Evolutionary conservation across 2,888 invertebrate genomes (phyloP), one percentile per base, ranked within the genome.

Genomic region (Hemistola chrysoprasaria): DNA sequence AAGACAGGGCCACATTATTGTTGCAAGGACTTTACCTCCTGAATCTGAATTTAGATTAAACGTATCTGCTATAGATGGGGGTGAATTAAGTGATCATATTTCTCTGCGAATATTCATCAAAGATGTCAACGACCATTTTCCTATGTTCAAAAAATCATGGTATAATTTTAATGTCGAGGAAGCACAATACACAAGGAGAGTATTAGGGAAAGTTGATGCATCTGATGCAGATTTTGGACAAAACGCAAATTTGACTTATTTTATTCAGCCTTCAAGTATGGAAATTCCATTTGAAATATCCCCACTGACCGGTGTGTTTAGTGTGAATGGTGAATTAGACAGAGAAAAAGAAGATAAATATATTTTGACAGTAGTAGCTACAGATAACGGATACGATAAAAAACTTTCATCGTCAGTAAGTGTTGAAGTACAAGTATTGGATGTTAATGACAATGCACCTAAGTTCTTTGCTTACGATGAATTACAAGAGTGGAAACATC

Each of bases 61-160:
- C 58, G 88, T 96, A 2, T 92, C 94, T 0, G 96, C 95, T 0
- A 85, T 90, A 8, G 97, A 97, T 70, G 91, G 92, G 0, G 95
- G 94, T 2, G 94, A 93, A 1, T 75, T 96, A 1, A 91, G 90
- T 53, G 95, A 95, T 54, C 90, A 90, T 34, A 90, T 95, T 1
- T 91, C 92, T 3, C 75, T 96, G 2, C 90, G 93, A 53, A 90
- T 97, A n/a, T 91, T 91, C 31, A 91, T 96, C 0, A 91, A 92
- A 59, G 95, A 95, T 62, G 92, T 96, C 0, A 97, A 97, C 71
- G 94, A 97, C 59, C 95, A 97, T 68, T 92, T 93, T 3, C 97
- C 97, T 0, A 92, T 93, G 50, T 97, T 97, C 53, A 93, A 93
- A 54, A 94, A 95, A 55, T 92, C 95, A 0, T 95, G 93, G 92